Evolutionary conservation across 1,140 invertebrate genomes (phyloP), one percentile per base, ranked within the genome.

Genomic region (Acarapis woodi): DNA sequence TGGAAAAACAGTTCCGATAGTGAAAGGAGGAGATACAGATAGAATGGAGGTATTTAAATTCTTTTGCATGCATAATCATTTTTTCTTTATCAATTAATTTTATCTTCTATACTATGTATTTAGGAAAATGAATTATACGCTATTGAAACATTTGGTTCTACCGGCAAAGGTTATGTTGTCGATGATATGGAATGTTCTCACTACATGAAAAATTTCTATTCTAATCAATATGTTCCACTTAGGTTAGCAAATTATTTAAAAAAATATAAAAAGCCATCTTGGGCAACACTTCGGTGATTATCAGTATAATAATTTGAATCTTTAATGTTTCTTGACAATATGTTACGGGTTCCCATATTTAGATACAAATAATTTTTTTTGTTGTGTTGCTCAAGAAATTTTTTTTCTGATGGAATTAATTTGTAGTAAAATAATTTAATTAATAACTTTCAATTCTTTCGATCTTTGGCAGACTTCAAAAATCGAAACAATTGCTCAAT

Each of bases 121-220:
- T 30, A 59, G 60, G 87, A 96, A 58, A 80, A 88, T 54, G 88
- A 96, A 57, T 83, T 96, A 52, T 99, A 96, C 61, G 93, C 93
- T 0, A 99, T 99, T 44, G 93, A 99, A 60, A 99, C 93, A 1
- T 99, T 99, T 54, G 93, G 93, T 5, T 94, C 85, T 3, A 99
- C 93, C 10, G 93, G 93, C 3, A 71, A 74, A 44, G 93, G 93
- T 10, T 63, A 79, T 37, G 88, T 99, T 2, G 83, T 94, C 54
- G 88, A 97, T 56, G 93, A 97, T 53, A 87, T 96, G 75, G 90
- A 99, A 50, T 80, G 76, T 43, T 96, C 87, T 22, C 93, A 99
- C 61, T 99, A 99, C 51, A 99, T 97, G 90, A 97, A 96, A 56
- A 88, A 90, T 53, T 97, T 78, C 57, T 87, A 99, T 48, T 69